Evolutionary conservation across 2,797 vertebrate species (phyloP).

Genomic region (Buceros bicornis): DNA sequence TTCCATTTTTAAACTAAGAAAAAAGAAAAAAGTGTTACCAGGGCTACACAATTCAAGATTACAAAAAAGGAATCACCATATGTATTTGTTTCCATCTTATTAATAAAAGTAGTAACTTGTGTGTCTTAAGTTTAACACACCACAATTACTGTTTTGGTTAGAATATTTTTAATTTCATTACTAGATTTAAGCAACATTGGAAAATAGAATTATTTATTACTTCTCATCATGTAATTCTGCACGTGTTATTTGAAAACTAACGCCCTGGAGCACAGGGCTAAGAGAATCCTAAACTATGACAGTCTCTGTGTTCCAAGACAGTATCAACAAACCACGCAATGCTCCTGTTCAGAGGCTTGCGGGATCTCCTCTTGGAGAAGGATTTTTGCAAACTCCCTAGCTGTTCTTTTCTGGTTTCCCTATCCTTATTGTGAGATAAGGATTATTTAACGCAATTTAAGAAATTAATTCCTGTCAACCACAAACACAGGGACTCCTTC

Average conservation of each 20-base stretch:
- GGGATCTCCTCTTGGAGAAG: background rate
- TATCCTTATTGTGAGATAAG: background rate
- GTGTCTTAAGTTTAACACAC: background rate
- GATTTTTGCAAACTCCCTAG: background rate
- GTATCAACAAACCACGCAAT: background rate
- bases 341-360: background rate
- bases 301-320: background rate
- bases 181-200: background rate
- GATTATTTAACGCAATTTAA: background rate
- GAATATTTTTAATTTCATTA: background rate
- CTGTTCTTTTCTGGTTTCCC: background rate
- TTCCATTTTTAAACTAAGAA: constrained; percentile 68
- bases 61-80: background rate
- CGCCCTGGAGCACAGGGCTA: background rate
- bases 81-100: background rate
- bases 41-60: background rate
- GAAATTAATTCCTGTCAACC: background rate
- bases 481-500: background rate
- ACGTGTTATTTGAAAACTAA: background rate
- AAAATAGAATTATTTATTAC: background rate
- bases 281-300: background rate
- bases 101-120: background rate
- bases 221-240: background rate
- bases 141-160: background rate
- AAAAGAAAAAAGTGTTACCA: background rate